Base-by-base conservation (phyloP, 2,888 invertebrate genomes). In the Gymnosoma rotundatum region DNA sequence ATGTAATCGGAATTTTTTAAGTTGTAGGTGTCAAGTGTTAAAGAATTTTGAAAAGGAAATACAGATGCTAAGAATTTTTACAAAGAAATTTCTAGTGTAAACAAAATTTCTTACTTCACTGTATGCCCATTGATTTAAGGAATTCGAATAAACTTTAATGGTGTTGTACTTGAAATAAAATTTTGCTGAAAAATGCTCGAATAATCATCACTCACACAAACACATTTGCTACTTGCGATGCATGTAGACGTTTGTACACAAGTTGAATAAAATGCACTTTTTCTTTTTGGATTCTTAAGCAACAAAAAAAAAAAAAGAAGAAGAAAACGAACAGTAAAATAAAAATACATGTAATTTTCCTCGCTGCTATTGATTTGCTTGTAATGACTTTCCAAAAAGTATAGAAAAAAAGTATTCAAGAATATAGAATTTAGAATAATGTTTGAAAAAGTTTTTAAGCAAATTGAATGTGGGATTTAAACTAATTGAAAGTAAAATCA, bases 381-480 rank as follows among this genome's bases (percentile, higher is more conserved):
- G 18, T 60, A 80, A 73, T 78, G 52, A 67, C 16, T 72, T 64
- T 42, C 36, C 21, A 32, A 48, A 48, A 74, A 14, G 16, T 8
- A 12, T 42, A 25, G 42, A 0, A 42, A 25, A 67, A 52, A 6
- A 32, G 36, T 42, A 54, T 18, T 32, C n/a, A 5, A 42, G n/a
- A 52, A 45, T n/a, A 54, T 21, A 20, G 54, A 48, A 56, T 10
- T 7, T 3, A 69, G 20, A 48, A 45, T 38, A 50, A 60, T 69
- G 25, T 61, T 74, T 70, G 42, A 14, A 64, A 63, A 69, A 61
- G 69, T 83, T 83, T 78, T 78, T 21, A 74, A 74, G 36, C 52
- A 83, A 83, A 83, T 78, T 83, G 78, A 78, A 78, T 83, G 74
- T 83, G 74, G 83, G 78, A 74, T 74, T 78, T 60, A 83, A 52